Evolutionary conservation across 2,113 vertebrate genomes (phyloP).

Genomic region (Cygnus atratus): DNA sequence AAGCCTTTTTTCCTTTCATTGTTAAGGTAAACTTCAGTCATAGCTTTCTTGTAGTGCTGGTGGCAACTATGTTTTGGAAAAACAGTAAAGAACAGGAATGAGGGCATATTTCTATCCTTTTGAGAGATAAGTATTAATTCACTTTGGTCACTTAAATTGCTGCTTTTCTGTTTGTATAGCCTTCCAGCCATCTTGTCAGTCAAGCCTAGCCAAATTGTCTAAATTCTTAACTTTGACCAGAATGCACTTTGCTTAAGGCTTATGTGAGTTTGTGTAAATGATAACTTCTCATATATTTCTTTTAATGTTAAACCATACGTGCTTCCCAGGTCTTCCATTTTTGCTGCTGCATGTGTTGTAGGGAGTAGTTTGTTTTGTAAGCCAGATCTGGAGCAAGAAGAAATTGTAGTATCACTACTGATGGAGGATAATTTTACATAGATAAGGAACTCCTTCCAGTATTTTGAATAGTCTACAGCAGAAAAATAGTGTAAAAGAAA

Average conservation of each 20-base stretch:
- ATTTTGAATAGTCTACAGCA: not conserved
- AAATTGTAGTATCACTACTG: not conserved
- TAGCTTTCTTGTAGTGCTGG: not conserved
- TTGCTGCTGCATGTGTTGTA: fast-evolving
- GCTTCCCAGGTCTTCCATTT: not conserved
- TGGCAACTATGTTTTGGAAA: not conserved
- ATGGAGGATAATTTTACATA: not conserved
- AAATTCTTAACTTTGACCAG: not conserved
- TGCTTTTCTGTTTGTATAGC: not conserved
- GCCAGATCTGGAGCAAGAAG: not conserved
- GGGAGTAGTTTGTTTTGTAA: not conserved
- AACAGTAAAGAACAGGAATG: not conserved
- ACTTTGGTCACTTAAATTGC: not conserved
- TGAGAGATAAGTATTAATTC: not conserved
- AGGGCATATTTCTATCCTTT: not conserved
- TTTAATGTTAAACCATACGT: not conserved
- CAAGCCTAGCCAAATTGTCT: not conserved
- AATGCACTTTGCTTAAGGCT: not conserved
- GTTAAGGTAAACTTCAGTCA: not conserved
- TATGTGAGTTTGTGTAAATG: not conserved
- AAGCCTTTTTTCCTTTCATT: not conserved
- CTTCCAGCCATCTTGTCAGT: not conserved
- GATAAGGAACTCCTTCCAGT: not conserved
- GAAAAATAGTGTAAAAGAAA: not conserved
- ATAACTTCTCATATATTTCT: not conserved